A percentile compares a stretch with the other conserved stretches of the same genome.
Evolutionary conservation across 2,888 invertebrate genomes (phyloP).

Genomic region (Acleris laterana): DNA sequence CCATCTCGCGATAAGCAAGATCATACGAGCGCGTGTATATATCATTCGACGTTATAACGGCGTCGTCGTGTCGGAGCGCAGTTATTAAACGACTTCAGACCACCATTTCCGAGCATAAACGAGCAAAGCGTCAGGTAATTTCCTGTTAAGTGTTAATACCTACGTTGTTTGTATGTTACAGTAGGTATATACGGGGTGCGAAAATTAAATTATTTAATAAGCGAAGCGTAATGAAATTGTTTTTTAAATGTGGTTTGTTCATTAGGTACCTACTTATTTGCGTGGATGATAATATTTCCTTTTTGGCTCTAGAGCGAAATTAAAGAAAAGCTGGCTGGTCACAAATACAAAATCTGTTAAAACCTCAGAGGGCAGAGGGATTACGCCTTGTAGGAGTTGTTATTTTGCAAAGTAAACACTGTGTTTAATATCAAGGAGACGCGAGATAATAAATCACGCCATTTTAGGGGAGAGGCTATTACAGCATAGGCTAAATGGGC

Average conservation of each 20-base stretch:
- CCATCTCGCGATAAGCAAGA: conserved; percentile 36
- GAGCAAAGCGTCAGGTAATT: conserved; percentile 20
- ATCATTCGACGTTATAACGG: conserved; percentile 1
- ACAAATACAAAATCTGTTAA: too few species aligned
- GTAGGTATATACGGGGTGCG: neutral
- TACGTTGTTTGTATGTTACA: conserved; percentile 1
- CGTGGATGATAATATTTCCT: too few species aligned
- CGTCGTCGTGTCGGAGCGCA: conserved; percentile 6
- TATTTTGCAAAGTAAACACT: conserved; percentile 1
- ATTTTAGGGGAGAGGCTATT: conserved; percentile 20
- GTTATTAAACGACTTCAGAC: conserved; percentile 27
- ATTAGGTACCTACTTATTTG: too few species aligned
- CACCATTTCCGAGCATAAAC: conserved; percentile 18
- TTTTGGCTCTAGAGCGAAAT: too few species aligned
- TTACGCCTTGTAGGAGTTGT: neutral
- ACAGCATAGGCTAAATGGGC: neutral
- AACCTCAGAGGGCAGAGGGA: too few species aligned
- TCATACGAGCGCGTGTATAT: neutral
- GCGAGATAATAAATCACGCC: conserved; percentile 26
- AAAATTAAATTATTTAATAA: conserved; percentile 7
- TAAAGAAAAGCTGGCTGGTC: too few species aligned
- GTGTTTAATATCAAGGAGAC: conserved; percentile 16
- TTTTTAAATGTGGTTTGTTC: too few species aligned
- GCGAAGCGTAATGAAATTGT: neutral
- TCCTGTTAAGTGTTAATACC: conserved; percentile 22